phyloP scores from a whole-genome alignment of 1,140 invertebrate species.

The Tenebrio molitor region DNA sequence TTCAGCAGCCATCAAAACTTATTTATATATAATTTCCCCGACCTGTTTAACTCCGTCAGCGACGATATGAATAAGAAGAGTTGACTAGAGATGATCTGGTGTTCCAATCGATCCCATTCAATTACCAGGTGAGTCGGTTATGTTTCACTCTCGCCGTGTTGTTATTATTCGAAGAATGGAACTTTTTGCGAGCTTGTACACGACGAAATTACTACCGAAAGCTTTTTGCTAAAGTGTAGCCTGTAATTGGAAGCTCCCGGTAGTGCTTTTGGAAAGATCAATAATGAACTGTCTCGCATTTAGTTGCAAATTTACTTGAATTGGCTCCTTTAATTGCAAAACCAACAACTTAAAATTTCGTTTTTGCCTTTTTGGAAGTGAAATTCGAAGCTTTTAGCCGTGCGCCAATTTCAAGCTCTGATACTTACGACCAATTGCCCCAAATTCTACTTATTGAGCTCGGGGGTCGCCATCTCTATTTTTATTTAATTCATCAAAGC shows the following conservation, averaged over 20 bases:
- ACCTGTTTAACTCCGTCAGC: background rate
- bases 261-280: slow-evolving; percentile 24
- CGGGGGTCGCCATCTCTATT: background rate
- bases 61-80: background rate
- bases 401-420: slow-evolving; percentile 5
- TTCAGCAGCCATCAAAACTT: slow-evolving; percentile 4
- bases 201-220: slow-evolving; percentile 10
- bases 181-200: background rate
- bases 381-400: background rate
- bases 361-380: slow-evolving; percentile 6
- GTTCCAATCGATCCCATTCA: background rate
- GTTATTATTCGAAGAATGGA: background rate
- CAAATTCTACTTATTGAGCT: background rate
- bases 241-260: slow-evolving; percentile 22
- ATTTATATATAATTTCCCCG: background rate
- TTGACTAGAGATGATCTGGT: background rate
- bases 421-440: slow-evolving; percentile 14
- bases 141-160: background rate
- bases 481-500: slow-evolving; percentile 11
- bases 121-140: background rate
- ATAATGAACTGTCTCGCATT: slow-evolving; percentile 26
- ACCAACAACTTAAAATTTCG: slow-evolving; percentile 36
- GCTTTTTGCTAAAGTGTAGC: slow-evolving; percentile 24
- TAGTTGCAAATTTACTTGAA: slow-evolving; percentile 35
- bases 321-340: slow-evolving; percentile 33